Evolutionary conservation across 2,888 invertebrate genomes (phyloP).

Genomic region (Orchestes rusci): DNA sequence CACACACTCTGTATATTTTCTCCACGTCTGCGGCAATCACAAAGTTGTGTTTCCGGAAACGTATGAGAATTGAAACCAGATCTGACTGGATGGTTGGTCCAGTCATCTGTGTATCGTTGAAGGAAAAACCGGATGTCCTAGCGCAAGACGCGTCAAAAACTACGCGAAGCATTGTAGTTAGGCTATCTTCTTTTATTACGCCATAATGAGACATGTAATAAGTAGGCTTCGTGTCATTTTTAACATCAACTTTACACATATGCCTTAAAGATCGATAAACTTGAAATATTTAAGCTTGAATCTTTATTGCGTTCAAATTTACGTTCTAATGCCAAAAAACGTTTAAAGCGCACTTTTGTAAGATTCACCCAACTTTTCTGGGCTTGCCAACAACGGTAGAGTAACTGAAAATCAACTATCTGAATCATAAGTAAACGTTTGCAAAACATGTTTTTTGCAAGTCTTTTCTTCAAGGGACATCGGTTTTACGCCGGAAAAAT

Average conservation of each 20-base stretch:
- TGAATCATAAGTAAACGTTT: not conserved
- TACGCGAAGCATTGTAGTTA: conserved; percentile 3
- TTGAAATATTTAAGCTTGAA: not conserved
- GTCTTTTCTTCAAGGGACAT: not conserved
- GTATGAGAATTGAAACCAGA: conserved; percentile 2
- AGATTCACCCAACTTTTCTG: not conserved
- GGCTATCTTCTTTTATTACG: not conserved
- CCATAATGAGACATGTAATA: conserved; percentile 8
- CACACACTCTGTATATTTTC: conserved; percentile 7
- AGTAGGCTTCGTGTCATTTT: not conserved
- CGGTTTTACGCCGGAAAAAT: no score
- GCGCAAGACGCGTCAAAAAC: conserved; percentile 3
- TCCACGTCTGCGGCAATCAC: conserved; percentile 6
- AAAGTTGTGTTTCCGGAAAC: conserved; percentile 2
- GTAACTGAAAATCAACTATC: not conserved
- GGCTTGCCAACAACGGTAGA: not conserved
- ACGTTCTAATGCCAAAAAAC: not conserved
- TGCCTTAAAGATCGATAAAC: conserved; percentile 1
- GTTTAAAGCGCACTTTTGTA: not conserved
- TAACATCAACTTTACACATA: conserved; percentile 3
- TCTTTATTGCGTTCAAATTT: not conserved
- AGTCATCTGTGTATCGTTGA: conserved; percentile 1
- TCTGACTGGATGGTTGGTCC: conserved; percentile 4
- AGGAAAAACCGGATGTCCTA: not conserved
- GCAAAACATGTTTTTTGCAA: not conserved